Percentiles rank a stretch among this genome's conserved stretches.
Evolutionary conservation across 23 tunicate genomes (phyloP).

Genomic region (Trididemnum nubilum): DNA sequence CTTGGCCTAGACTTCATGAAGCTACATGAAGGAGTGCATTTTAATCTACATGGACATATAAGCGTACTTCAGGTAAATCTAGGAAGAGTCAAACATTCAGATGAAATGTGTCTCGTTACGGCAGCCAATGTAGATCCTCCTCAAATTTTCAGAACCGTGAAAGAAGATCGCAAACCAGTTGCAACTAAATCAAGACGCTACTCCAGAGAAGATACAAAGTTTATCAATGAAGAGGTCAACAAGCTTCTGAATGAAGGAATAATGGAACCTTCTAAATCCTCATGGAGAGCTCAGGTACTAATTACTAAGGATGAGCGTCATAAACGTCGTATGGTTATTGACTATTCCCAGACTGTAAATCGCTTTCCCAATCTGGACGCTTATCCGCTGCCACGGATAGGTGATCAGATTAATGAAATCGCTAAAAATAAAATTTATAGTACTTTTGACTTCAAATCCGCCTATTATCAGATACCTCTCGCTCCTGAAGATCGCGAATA

Average conservation of each 20-base stretch:
- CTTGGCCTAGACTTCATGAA: too few species aligned
- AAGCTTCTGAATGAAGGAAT: constrained; percentile 10
- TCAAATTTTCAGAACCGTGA: too few species aligned
- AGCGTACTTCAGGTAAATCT: background rate
- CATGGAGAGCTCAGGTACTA: too few species aligned
- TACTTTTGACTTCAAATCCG: too few species aligned
- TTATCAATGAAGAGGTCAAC: background rate
- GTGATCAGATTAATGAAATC: too few species aligned
- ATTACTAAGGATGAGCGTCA: too few species aligned
- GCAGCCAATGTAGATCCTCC: background rate
- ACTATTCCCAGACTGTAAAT: constrained; percentile 24
- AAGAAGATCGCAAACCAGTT: background rate
- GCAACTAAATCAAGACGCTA: background rate
- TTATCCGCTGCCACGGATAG: constrained; percentile 5
- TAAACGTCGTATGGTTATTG: constrained; percentile 27
- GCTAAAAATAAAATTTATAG: too few species aligned
- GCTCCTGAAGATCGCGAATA: background rate
- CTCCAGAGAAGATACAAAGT: too few species aligned
- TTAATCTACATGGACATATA: background rate
- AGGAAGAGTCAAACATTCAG: too few species aligned
- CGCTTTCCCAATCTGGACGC: constrained; percentile 10
- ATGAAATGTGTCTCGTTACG: too few species aligned
- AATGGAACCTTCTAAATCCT: background rate
- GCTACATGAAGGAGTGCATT: too few species aligned
- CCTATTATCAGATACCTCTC: too few species aligned